Conservation (phyloP, 2,113 vertebrate genomes). For the Philantomba maxwellii region DNA sequence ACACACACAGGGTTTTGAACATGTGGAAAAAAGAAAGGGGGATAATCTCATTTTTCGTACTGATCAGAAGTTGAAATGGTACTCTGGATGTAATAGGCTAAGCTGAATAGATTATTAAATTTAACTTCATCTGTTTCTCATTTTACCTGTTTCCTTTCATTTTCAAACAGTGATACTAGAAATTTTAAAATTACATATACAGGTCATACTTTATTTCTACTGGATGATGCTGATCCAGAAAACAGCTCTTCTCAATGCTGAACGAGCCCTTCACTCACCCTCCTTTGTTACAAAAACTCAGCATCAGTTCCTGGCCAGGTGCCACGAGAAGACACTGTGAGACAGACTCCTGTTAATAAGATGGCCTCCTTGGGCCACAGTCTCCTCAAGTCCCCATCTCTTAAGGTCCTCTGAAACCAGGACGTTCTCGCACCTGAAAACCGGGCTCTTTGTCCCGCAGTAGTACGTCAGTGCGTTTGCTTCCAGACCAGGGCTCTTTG, state of each 20-base stretch:
- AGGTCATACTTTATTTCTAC: not conserved
- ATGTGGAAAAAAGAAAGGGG: not conserved
- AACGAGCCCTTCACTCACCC: not conserved
- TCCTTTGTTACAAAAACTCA: not conserved
- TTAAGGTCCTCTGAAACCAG: not conserved
- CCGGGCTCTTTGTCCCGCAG: not conserved
- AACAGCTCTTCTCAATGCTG: not conserved
- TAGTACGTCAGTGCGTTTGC: not conserved
- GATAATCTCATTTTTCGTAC: not conserved
- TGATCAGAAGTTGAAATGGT: not conserved
- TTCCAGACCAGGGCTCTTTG: not conserved
- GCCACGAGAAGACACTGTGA: not conserved
- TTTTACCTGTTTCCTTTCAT: not conserved
- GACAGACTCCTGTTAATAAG: not conserved
- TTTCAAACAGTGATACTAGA: not conserved
- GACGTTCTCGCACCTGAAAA: not conserved
- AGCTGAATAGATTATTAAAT: not conserved
- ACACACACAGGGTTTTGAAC: not conserved
- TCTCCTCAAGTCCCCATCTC: not conserved
- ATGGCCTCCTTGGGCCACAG: not conserved
- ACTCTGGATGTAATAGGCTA: not conserved
- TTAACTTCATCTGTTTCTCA: not conserved
- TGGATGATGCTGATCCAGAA: not conserved
- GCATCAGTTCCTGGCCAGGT: not conserved
- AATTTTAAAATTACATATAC: not conserved